Evolutionary conservation across 2,113 vertebrate genomes (phyloP).

Genomic region (Etia nguti): DNA sequence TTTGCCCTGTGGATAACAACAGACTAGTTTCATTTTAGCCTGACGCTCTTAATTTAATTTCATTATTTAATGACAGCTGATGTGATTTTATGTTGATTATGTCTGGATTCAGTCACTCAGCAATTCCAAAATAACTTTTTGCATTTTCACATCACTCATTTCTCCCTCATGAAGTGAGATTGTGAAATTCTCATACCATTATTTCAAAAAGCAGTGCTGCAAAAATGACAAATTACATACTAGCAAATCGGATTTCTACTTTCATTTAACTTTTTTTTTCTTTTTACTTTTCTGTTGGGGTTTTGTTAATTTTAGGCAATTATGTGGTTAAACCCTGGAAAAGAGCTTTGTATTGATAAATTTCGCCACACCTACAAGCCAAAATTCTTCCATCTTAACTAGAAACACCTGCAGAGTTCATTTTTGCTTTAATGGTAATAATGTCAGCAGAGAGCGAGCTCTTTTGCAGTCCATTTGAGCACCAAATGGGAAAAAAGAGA

Average conservation of each 20-base stretch:
- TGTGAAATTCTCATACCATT: not conserved
- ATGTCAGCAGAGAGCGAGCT: not conserved
- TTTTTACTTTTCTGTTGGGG: not conserved
- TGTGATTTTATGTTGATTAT: not conserved
- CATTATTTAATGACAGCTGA: not conserved
- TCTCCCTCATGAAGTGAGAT: not conserved
- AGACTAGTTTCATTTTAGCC: not conserved
- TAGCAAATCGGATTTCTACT: not conserved
- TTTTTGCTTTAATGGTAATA: not conserved
- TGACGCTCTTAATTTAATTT: fast-evolving
- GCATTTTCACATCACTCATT: not conserved
- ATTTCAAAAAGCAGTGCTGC: not conserved
- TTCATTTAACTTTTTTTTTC: not conserved
- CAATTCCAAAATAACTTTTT: not conserved
- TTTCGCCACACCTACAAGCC: not conserved
- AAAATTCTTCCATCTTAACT: fast-evolving
- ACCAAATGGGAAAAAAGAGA: not conserved
- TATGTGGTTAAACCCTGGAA: not conserved
- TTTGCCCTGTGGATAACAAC: not conserved
- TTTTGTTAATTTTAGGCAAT: not conserved
- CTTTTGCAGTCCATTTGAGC: not conserved
- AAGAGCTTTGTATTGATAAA: not conserved
- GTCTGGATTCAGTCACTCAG: not conserved
- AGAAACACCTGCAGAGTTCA: not conserved
- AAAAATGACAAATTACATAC: fast-evolving